These are phyloP conservation scores for Neoniphon sammara DNA, from an alignment of 2,797 vertebrate genomes.

Conservation along the genomic window DNA sequence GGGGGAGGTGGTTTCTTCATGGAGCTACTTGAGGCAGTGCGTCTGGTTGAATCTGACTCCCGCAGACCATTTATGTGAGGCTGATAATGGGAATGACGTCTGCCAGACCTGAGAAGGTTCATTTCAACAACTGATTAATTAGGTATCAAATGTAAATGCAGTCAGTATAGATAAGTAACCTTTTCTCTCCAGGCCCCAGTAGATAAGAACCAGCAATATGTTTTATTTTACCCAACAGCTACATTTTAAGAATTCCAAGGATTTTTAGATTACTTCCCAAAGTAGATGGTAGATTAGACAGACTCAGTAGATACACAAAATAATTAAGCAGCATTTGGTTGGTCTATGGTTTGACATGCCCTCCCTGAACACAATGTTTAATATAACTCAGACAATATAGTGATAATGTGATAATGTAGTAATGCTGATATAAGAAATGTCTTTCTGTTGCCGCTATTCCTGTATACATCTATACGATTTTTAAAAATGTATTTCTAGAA, in stretches of 20 bases:
- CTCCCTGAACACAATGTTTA: no score
- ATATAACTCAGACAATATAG: no score
- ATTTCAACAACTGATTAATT: conserved; percentile 16
- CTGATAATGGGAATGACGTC: conserved; percentile 33
- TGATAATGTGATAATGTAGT: no score
- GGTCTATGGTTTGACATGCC: no score
- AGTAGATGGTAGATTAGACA: no score
- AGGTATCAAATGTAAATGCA: conserved; percentile 8
- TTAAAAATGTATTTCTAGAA: background rate
- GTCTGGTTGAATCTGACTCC: conserved; percentile 33
- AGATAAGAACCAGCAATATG: background rate
- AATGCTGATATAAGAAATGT: background rate
- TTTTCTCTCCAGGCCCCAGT: background rate
- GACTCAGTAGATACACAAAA: no score
- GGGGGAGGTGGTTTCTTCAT: conserved; percentile 17
- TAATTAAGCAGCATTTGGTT: no score
- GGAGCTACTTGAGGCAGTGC: conserved; percentile 2
- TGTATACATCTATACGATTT: background rate
- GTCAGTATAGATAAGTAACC: conserved; percentile 16
- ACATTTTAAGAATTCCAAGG: background rate
- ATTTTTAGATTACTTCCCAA: no score
- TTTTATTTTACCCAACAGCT: background rate
- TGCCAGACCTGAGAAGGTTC: conserved; percentile 59
- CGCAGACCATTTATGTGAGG: conserved; percentile 45
- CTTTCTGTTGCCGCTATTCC: background rate